Evolutionary conservation across 2,113 vertebrate genomes (phyloP), one percentile per base, ranked within the genome.

Genomic region (Marcusenius ussheri): DNA sequence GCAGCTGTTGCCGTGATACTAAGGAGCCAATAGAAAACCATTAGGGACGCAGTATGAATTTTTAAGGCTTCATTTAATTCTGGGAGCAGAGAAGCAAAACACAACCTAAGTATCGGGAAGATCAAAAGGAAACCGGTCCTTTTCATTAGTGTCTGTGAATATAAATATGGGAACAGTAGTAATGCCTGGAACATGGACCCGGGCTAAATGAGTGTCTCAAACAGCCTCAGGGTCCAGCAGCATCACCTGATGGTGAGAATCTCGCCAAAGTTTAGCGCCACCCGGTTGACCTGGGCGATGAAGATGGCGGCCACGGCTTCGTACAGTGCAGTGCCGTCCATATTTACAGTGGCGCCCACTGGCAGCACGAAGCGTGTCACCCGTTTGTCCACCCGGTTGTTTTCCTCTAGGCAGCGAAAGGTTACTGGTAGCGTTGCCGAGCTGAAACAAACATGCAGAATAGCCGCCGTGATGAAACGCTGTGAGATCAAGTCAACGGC

Each of bases 261-360:
- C 94, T 99, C 97, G 46, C 98, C 98, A 87, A 99, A 97, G 95
- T 99, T 98, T 5, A 99, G 97, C 39, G 98, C 97, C n/a, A 99
- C 98, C 93, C 97, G 96, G 94, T 99, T 99, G 92, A 99, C 98
- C 91, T 99, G 98, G 45, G 98, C 98, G 0, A 99, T 99, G 92
- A 99, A 99, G 93, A 99, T 99, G 93, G 98, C 98, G 0, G 98
- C 98, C 92, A 99, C 95, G 27, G 98, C 98, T 90, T 99, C 98
- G 0, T 99, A 99, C 10, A 99, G 95, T 5, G 98, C 98, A 0
- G 98, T 99, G 90, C 98, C 98, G 0, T 99, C 98, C 98, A 99
- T 99, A 95, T 99, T 99, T 92, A 99, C 98, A 0, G 98, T 99
- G 92, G 98, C 98, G 6, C 98, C 98, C 92, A 99, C 98, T 0